Evolutionary conservation across 2,888 invertebrate genomes (phyloP).

Genomic region (Chromoteleia sp.): DNA sequence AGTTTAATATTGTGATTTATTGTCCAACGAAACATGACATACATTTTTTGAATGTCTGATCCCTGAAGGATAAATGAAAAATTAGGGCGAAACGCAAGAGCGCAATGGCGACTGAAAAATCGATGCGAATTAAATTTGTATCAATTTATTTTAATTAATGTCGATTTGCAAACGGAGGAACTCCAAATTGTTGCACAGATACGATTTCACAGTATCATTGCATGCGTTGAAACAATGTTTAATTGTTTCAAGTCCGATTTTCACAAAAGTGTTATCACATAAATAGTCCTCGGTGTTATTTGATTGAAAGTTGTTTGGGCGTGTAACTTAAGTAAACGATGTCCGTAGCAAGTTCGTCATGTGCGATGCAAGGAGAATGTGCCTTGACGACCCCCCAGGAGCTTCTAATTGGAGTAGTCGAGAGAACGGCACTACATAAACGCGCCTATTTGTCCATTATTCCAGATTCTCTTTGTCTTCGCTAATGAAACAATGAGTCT

Average conservation of each 20-base stretch:
- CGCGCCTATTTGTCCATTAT: constrained; percentile 85
- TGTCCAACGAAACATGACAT: too few species aligned
- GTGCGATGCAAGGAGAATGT: constrained; percentile 74
- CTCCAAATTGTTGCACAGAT: background rate
- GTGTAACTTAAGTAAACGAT: constrained; percentile 66
- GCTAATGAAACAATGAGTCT: constrained; percentile 85
- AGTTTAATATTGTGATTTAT: too few species aligned
- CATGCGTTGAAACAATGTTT: constrained; percentile 5
- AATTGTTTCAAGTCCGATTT: constrained; percentile 25
- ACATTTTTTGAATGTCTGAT: too few species aligned
- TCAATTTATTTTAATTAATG: too few species aligned
- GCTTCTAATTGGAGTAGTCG: constrained; percentile 83
- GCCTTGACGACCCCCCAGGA: constrained; percentile 77
- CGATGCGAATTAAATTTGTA: too few species aligned
- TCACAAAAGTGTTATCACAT: constrained; percentile 45
- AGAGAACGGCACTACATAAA: constrained; percentile 81
- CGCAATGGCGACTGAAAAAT: too few species aligned
- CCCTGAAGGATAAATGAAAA: too few species aligned
- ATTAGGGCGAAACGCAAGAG: too few species aligned
- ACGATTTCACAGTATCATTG: background rate
- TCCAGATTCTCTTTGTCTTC: constrained; percentile 84
- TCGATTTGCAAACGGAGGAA: too few species aligned
- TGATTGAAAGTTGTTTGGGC: constrained; percentile 64
- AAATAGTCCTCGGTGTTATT: constrained; percentile 51
- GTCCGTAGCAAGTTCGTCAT: constrained; percentile 65